A percentile compares a stretch with the other conserved stretches of the same genome.
Conservation (phyloP, 1,140 invertebrate species). For the Leptinotarsa texana region DNA sequence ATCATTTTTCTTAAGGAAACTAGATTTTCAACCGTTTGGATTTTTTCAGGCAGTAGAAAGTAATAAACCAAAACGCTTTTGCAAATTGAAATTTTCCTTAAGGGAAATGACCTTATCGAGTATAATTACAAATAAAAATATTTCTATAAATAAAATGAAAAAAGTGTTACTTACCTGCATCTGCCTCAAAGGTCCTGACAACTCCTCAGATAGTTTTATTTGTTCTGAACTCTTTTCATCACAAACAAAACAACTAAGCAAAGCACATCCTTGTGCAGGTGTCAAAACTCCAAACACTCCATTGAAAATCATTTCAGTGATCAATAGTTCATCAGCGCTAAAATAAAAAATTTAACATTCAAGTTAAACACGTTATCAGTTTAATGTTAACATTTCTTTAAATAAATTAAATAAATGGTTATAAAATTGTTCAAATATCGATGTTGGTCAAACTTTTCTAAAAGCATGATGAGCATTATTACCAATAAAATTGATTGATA, state of each 20-base stretch:
- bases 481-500: no score
- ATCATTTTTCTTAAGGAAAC: no score
- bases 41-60: background rate
- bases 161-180: conserved; percentile 68
- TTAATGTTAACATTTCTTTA: no score
- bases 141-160: no score
- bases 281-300: conserved; percentile 90
- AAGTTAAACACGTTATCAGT: no score
- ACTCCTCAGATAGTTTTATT: conserved; percentile 82
- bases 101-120: no score
- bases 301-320: conserved; percentile 98
- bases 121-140: no score
- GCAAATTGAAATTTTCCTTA: background rate
- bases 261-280: conserved; percentile 79
- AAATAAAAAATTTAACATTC: conserved; percentile 38
- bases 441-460: no score
- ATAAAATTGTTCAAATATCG: no score
- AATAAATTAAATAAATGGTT: no score
- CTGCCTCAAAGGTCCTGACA: conserved; percentile 83
- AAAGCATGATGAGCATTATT: no score
- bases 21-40: no score
- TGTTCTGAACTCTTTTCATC: conserved; percentile 89
- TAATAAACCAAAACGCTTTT: conserved; percentile 4
- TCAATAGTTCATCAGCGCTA: conserved; percentile 93
- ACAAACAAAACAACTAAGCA: conserved; percentile 97